Percentiles rank a stretch among this genome's conserved stretches.
Conservation (phyloP, 2,113 vertebrate species). For the Neomonachus schauinslandi region DNA sequence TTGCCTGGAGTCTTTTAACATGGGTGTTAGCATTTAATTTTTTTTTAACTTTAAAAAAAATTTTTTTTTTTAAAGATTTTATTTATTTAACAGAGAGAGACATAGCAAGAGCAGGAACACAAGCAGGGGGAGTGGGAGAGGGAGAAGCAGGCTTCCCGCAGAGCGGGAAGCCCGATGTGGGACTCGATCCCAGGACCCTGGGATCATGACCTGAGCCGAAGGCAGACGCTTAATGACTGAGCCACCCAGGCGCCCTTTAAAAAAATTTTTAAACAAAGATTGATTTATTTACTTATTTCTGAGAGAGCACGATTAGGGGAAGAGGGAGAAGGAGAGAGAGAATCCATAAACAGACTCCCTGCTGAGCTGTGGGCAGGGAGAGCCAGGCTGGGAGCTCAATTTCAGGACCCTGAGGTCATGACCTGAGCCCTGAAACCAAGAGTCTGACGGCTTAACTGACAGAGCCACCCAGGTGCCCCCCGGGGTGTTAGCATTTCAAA, state of each 20-base stretch:
- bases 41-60: neutral
- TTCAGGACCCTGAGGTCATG: neutral
- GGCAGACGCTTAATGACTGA: too few species aligned
- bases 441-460: neutral
- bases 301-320: neutral
- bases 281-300: neutral
- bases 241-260: too few species aligned
- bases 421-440: neutral
- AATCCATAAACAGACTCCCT: neutral
- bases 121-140: too few species aligned
- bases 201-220: too few species aligned
- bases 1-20: slow-evolving; percentile 82
- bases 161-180: too few species aligned
- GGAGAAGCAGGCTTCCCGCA: too few species aligned
- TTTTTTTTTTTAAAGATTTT: too few species aligned
- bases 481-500: neutral
- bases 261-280: neutral
- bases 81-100: too few species aligned
- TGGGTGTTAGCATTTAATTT: slow-evolving; percentile 83
- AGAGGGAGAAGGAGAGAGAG: neutral
- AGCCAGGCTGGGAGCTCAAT: neutral
- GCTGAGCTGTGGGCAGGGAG: neutral
- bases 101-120: too few species aligned
- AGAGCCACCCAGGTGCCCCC: neutral
- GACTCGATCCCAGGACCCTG: too few species aligned